Evolutionary conservation across 2,113 vertebrate species (phyloP).

Genomic region (Sylvilagus bachmani): DNA sequence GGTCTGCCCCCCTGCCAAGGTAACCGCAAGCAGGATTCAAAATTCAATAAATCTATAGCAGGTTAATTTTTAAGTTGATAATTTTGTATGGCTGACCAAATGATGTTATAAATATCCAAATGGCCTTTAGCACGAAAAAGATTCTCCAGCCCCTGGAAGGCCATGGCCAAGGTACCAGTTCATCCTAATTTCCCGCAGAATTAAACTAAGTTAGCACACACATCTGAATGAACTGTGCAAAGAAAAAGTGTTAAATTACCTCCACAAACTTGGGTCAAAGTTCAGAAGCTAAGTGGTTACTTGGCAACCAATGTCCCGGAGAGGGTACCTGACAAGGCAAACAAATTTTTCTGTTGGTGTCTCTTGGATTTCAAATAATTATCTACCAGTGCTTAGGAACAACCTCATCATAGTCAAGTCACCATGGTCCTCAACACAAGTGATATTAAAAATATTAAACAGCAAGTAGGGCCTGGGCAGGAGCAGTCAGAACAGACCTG

Average conservation of each 20-base stretch:
- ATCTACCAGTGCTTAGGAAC: conserved; percentile 11
- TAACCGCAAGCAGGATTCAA: no score
- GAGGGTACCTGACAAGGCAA: conserved; percentile 34
- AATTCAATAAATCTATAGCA: no score
- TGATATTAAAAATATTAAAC: conserved; percentile 59
- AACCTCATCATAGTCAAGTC: conserved; percentile 47
- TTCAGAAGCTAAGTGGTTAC: conserved; percentile 43
- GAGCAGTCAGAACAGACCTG: conserved; percentile 38
- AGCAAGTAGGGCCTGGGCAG: background rate
- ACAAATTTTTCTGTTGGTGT: conserved; percentile 42
- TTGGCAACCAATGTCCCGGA: conserved; percentile 26
- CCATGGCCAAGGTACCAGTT: background rate
- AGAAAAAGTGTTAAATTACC: background rate
- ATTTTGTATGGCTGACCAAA: no score
- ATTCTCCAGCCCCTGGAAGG: background rate
- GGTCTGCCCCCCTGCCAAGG: no score
- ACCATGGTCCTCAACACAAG: conserved; percentile 45
- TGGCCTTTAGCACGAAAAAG: no score
- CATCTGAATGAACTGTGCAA: background rate
- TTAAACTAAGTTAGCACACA: background rate
- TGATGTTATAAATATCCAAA: no score
- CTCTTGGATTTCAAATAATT: conserved; percentile 57
- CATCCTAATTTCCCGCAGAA: background rate
- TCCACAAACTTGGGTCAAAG: conserved; percentile 20
- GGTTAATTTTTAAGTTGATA: no score